These are phyloP conservation scores for Bombyx mori DNA, from an alignment of 1,140 invertebrate genomes.

Conservation along the genomic window DNA sequence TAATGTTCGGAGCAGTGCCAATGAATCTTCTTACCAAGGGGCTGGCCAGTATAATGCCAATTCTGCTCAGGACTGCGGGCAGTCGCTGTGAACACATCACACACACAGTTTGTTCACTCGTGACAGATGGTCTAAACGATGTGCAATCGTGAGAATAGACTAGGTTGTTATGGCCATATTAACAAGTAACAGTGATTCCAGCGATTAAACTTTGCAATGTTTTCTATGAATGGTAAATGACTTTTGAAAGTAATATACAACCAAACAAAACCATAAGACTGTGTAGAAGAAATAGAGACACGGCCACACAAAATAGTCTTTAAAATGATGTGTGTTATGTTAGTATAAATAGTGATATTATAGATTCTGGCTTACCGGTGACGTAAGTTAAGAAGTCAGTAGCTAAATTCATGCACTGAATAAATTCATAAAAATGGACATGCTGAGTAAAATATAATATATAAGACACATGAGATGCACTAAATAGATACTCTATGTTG, in stretches of 20 bases:
- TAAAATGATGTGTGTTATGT: constrained; percentile 22
- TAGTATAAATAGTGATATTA: constrained; percentile 19
- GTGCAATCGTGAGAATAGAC: constrained; percentile 61
- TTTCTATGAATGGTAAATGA: constrained; percentile 31
- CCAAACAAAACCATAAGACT: not conserved
- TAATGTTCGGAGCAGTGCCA: constrained; percentile 52
- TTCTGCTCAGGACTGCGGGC: constrained; percentile 91
- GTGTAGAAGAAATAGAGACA: constrained; percentile 9
- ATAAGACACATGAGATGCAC: too few relatives aligned
- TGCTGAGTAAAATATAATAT: constrained; percentile 25
- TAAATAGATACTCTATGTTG: too few relatives aligned
- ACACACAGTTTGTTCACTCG: constrained; percentile 69
- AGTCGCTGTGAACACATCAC: constrained; percentile 86
- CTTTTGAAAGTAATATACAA: not conserved
- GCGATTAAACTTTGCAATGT: constrained; percentile 56
- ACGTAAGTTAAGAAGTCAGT: constrained; percentile 11
- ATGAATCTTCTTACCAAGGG: constrained; percentile 86
- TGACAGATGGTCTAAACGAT: constrained; percentile 56
- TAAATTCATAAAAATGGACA: constrained; percentile 28
- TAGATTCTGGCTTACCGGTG: constrained; percentile 28
- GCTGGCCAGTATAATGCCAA: constrained; percentile 93
- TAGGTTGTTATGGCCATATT: constrained; percentile 63
- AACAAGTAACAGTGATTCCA: constrained; percentile 6
- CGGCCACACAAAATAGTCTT: constrained; percentile 65
- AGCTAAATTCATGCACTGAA: constrained; percentile 24